Conservation (phyloP, 2,113 vertebrate genomes). For the Redunca redunca region DNA sequence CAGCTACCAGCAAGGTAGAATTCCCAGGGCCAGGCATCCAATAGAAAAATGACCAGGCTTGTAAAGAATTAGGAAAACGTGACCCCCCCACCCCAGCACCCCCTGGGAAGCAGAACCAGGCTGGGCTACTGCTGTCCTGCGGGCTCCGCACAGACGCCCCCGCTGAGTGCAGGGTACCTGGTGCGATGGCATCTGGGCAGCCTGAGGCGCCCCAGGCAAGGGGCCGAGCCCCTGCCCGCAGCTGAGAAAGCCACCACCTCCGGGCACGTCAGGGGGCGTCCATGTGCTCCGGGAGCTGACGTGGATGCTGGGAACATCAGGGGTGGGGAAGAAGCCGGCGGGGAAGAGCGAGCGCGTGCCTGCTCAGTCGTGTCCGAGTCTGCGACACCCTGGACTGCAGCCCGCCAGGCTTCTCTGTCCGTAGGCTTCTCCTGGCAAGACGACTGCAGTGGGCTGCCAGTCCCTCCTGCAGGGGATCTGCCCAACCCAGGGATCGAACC, state of each 20-base stretch:
- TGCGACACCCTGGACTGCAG: background rate
- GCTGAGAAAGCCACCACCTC: background rate
- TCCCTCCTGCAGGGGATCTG: background rate
- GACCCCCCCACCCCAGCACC: background rate
- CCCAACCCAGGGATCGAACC: background rate
- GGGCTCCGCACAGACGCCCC: background rate
- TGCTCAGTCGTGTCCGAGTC: background rate
- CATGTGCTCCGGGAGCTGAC: background rate
- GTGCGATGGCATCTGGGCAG: background rate
- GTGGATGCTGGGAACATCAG: background rate
- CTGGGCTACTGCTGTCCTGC: background rate
- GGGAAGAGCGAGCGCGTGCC: fast-evolving
- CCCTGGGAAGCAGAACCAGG: background rate
- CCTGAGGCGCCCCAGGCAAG: background rate
- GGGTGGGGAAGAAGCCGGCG: background rate
- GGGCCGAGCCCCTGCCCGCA: background rate
- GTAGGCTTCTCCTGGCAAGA: background rate
- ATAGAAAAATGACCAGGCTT: background rate
- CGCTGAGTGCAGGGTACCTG: background rate
- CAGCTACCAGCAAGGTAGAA: background rate
- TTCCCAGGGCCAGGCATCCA: background rate
- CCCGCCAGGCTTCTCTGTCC: background rate
- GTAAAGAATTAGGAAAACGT: background rate
- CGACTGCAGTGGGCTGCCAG: background rate
- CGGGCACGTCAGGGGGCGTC: fast-evolving